phyloP scores from a whole-genome alignment of 2,888 invertebrate genomes.

The Tiliacea aurago region DNA sequence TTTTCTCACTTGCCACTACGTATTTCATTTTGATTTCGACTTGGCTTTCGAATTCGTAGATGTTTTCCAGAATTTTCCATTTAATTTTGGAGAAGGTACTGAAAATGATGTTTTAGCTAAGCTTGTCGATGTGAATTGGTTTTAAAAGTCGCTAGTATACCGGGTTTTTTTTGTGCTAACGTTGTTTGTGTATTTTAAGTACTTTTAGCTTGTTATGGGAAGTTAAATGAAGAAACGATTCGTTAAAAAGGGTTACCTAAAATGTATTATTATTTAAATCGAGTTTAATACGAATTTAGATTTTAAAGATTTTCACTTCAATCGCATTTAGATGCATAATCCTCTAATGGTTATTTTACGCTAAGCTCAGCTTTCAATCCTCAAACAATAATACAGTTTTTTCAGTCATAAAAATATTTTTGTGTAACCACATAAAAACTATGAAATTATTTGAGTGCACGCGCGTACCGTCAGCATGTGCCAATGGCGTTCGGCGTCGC shows the following conservation, averaged over 20 bases:
- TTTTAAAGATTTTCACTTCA: conserved; percentile 9
- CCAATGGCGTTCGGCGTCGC: conserved; percentile 10
- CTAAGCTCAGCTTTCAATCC: conserved; percentile 17
- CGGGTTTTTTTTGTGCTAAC: too few relatives aligned
- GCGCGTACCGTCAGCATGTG: conserved; percentile 43
- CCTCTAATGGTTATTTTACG: conserved; percentile 2
- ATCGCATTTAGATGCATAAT: neutral
- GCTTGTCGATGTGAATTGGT: too few relatives aligned
- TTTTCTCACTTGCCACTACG: conserved; percentile 36
- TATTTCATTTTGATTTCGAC: conserved; percentile 23
- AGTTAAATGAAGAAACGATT: neutral
- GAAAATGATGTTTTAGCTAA: neutral
- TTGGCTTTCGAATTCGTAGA: conserved; percentile 13
- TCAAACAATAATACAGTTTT: conserved; percentile 32
- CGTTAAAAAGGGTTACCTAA: neutral
- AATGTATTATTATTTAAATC: too few relatives aligned
- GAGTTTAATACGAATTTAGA: neutral
- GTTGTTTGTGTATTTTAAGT: too few relatives aligned
- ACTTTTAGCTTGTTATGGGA: too few relatives aligned
- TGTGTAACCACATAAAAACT: conserved; percentile 37
- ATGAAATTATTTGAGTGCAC: conserved; percentile 48
- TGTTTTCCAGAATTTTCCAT: neutral
- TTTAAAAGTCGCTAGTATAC: too few relatives aligned
- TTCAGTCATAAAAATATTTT: conserved; percentile 30
- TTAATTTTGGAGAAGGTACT: neutral